Base-by-base conservation (phyloP, 2,113 vertebrate species). In the Patagioenas fasciata region DNA sequence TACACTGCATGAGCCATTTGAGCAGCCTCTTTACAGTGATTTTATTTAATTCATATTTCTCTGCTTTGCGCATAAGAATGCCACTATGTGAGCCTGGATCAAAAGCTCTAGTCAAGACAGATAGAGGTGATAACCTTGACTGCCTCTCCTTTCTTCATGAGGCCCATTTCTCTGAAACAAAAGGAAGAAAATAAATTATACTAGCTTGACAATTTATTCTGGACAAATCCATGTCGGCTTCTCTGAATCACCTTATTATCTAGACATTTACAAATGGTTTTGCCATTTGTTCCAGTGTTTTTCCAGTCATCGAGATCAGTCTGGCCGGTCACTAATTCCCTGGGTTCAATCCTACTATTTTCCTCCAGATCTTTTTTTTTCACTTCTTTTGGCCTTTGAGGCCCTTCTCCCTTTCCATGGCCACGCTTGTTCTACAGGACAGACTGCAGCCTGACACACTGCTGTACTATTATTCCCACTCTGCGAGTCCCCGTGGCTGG, bases 51-150 rank as follows among this genome's bases (percentile, higher is more conserved):
- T 69, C 12, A 3, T 65, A 78, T 72, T 95, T 89, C 61, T 82
- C 58, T 79, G 2, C 53, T 92, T 85, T 79, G 57, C 26, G 65
- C 93, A n/a, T 78, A 70, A 19, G 24, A 64, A 89, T 50, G 50
- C n/a, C 73, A 92, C 38, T 84, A 56, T 67, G 31, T 74, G n/a
- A 94, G 69, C 28, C 54, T 62, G 26, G 29, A 91, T 81, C 73
- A 91, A 89, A 95, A 91, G 26, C 36, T 61, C 87, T 79, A 92
- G 80, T 86, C 32, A 89, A 87, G 93, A 95, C 25, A 29, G 66
- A 95, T 67, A 79, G 80, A 92, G 44, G 24, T 87, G 69, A 89
- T 75, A 95, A 92, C 26, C 65, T 65, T 69, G 36, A 80, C 32
- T 84, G 60, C 72, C 38, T 70, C 23, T 19, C 58, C 18, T 38